Conservation (phyloP, 2,888 invertebrate species). For the Pristionchus japonicus region DNA sequence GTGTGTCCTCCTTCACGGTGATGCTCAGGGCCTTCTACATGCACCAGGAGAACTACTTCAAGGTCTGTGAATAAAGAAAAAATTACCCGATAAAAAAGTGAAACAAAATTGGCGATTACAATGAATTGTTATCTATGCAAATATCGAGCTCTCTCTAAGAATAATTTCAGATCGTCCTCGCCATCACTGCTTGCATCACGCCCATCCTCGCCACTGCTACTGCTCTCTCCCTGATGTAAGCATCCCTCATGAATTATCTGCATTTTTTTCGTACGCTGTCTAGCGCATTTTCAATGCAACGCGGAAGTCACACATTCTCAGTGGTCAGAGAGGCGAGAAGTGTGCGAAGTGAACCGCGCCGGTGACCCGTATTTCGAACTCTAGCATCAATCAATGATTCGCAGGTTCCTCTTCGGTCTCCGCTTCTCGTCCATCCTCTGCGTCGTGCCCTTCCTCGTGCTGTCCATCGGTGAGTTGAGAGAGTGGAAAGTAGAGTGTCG, state of each 20-base stretch:
- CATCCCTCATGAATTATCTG: too few species aligned
- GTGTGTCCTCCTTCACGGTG: conserved; percentile 66
- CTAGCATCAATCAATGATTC: neutral
- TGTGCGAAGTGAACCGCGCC: too few species aligned
- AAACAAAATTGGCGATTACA: too few species aligned
- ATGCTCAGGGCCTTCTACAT: conserved; percentile 69
- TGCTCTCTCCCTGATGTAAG: conserved; percentile 65
- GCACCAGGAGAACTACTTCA: conserved; percentile 70
- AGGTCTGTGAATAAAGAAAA: too few species aligned
- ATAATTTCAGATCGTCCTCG: conserved; percentile 68
- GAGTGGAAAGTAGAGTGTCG: neutral
- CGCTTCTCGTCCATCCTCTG: conserved; percentile 72
- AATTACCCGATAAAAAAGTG: too few species aligned
- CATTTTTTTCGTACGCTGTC: too few species aligned
- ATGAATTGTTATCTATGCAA: too few species aligned
- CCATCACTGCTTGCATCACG: conserved; percentile 69
- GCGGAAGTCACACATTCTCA: too few species aligned
- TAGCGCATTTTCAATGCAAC: too few species aligned
- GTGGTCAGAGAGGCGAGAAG: too few species aligned
- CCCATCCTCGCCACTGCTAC: conserved; percentile 71
- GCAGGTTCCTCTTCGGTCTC: conserved; percentile 62
- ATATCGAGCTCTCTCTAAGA: too few species aligned
- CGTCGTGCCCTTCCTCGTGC: conserved; percentile 70
- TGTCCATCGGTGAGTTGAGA: conserved; percentile 69
- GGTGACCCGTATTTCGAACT: neutral